Conservation (phyloP, 92 coral and sea anemone species). For the Palythoa caribaeorum region DNA sequence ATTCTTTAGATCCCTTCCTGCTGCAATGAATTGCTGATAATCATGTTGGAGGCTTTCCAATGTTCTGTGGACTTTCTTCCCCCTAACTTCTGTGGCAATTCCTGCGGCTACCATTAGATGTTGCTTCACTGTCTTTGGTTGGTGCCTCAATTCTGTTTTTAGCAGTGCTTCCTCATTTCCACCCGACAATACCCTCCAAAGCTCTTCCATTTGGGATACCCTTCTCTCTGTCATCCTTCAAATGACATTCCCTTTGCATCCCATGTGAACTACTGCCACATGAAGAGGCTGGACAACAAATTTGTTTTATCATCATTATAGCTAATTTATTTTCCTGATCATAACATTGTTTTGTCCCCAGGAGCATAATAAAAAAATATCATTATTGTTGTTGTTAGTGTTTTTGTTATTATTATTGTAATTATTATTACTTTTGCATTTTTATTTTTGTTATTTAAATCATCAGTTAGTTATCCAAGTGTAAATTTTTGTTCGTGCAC, state of each 20-base stretch:
- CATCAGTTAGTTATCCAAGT: too few relatives aligned
- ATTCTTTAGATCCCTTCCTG: slow-evolving; percentile 14
- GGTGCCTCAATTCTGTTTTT: too few relatives aligned
- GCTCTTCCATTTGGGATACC: neutral
- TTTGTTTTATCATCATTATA: neutral
- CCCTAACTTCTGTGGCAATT: slow-evolving; percentile 12
- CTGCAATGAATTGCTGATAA: slow-evolving; percentile 8
- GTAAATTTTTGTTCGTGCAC: too few relatives aligned
- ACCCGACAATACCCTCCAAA: neutral
- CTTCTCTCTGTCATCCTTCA: neutral
- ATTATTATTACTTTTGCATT: too few relatives aligned
- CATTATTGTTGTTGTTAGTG: neutral
- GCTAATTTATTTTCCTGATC: neutral
- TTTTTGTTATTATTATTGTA: too few relatives aligned
- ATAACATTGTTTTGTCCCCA: neutral
- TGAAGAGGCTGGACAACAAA: slow-evolving; percentile 15
- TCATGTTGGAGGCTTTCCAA: neutral
- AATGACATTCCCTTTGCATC: neutral
- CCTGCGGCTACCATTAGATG: too few relatives aligned
- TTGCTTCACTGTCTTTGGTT: too few relatives aligned
- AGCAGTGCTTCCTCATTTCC: too few relatives aligned
- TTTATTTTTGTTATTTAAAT: neutral
- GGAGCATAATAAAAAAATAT: neutral
- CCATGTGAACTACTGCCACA: slow-evolving; percentile 25
- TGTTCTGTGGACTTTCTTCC: neutral